Conservation (phyloP, 2,888 invertebrate species). For the Cremastinae sp. region DNA sequence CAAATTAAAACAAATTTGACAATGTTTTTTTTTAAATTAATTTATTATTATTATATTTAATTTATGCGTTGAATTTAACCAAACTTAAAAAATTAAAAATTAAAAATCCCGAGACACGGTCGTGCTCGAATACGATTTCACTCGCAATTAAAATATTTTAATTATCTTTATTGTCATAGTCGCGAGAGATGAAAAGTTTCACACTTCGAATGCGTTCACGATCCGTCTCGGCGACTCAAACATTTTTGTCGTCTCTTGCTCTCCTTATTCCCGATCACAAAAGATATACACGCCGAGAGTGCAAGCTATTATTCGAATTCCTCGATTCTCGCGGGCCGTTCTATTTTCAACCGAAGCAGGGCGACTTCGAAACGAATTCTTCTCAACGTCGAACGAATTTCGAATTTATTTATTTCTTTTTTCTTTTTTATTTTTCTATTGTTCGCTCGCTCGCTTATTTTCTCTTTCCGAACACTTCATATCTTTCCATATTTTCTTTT, state of each 20-base stretch:
- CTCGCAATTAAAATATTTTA: too few species aligned
- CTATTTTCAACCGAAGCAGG: slow-evolving; percentile 38
- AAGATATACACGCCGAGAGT: slow-evolving; percentile 38
- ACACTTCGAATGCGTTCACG: neutral
- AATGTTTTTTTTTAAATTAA: too few species aligned
- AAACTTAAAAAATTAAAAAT: too few species aligned
- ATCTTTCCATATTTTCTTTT: neutral
- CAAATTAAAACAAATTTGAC: too few species aligned
- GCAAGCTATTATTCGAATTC: slow-evolving; percentile 32
- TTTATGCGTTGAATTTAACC: too few species aligned
- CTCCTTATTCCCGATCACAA: slow-evolving; percentile 41
- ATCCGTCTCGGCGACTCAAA: neutral
- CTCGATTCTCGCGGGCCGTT: slow-evolving; percentile 33
- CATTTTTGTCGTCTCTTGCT: neutral
- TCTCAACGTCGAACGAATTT: slow-evolving; percentile 15
- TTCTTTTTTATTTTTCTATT: neutral
- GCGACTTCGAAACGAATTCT: slow-evolving; percentile 36
- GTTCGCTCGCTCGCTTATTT: neutral
- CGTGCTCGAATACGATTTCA: too few species aligned
- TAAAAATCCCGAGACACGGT: too few species aligned
- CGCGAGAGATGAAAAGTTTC: too few species aligned
- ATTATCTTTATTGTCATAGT: too few species aligned
- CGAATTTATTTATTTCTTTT: neutral
- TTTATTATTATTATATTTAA: too few species aligned
- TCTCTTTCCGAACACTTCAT: neutral